Conservation (phyloP, 1,140 invertebrate genomes). For the Pararge aegeria region DNA sequence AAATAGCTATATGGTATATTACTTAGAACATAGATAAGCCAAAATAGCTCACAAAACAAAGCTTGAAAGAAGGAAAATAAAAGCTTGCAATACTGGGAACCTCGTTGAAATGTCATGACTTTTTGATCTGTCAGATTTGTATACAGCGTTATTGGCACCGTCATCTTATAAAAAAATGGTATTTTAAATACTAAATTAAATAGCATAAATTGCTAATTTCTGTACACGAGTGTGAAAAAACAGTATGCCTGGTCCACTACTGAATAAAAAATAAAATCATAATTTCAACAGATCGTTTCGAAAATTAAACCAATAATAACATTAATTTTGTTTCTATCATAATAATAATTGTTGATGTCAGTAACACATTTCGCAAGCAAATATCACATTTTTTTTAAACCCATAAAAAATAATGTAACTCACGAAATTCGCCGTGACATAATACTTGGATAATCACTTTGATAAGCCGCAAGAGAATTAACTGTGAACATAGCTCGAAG, state of each 20-base stretch:
- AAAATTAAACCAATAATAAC: background rate
- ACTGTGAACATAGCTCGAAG: slow-evolving; percentile 4
- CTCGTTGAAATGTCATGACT: no score
- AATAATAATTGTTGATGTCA: slow-evolving; percentile 1
- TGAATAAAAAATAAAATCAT: slow-evolving; percentile 12
- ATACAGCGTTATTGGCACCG: background rate
- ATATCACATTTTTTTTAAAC: background rate
- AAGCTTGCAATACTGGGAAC: no score
- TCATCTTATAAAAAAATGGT: background rate
- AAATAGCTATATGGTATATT: no score
- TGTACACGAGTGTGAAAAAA: slow-evolving; percentile 19
- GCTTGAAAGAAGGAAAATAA: no score
- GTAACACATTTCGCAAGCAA: background rate
- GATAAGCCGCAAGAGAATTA: slow-evolving; percentile 15
- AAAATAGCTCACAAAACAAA: no score
- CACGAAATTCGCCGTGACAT: background rate
- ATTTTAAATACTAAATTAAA: background rate
- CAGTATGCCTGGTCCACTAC: slow-evolving; percentile 18
- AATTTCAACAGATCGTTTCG: slow-evolving; percentile 10
- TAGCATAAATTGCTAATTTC: background rate
- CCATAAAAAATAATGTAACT: background rate
- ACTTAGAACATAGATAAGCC: no score
- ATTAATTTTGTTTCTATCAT: background rate
- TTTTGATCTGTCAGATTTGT: no score
- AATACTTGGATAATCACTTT: background rate